Evolutionary conservation across 1,140 invertebrate genomes (phyloP).

Genomic region (Neomicropteryx cornuta): DNA sequence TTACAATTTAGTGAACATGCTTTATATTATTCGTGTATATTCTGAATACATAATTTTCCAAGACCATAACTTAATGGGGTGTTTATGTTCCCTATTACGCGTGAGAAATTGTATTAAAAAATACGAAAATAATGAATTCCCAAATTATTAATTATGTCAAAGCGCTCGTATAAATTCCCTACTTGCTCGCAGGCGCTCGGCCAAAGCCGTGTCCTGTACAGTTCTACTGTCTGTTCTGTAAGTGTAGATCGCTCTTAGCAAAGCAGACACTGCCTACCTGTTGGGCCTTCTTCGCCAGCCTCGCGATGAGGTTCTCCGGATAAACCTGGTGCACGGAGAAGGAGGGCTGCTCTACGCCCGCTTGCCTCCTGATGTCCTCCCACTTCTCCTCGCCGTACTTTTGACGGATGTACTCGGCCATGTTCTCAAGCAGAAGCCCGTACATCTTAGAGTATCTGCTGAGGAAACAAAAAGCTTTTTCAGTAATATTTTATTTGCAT

Average conservation of each 20-base stretch:
- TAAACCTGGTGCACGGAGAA: constrained; percentile 91
- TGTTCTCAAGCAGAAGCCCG: constrained; percentile 85
- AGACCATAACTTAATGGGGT: not conserved
- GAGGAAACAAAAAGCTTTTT: too few relatives aligned
- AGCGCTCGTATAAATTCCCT: too few relatives aligned
- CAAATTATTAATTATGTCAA: constrained; percentile 11
- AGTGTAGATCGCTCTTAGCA: too few relatives aligned
- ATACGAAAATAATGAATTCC: too few relatives aligned
- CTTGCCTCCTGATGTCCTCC: constrained; percentile 73
- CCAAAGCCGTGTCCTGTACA: not conserved
- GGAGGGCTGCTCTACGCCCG: constrained; percentile 70
- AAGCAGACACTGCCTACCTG: constrained; percentile 57
- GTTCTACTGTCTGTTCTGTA: not conserved
- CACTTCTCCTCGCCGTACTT: constrained; percentile 88
- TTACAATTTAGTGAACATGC: too few relatives aligned
- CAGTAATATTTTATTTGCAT: too few relatives aligned
- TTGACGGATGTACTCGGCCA: constrained; percentile 80
- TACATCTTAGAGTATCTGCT: constrained; percentile 82
- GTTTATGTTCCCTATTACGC: too few relatives aligned
- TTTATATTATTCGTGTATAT: not conserved
- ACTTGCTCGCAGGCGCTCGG: too few relatives aligned
- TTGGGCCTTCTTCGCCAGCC: constrained; percentile 72
- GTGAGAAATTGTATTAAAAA: too few relatives aligned
- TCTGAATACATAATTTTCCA: too few relatives aligned
- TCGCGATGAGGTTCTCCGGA: constrained; percentile 76